Evolutionary conservation across 1,140 invertebrate species (phyloP), one percentile per base, ranked within the genome.

Genomic region (Hycleus phaleratus): DNA sequence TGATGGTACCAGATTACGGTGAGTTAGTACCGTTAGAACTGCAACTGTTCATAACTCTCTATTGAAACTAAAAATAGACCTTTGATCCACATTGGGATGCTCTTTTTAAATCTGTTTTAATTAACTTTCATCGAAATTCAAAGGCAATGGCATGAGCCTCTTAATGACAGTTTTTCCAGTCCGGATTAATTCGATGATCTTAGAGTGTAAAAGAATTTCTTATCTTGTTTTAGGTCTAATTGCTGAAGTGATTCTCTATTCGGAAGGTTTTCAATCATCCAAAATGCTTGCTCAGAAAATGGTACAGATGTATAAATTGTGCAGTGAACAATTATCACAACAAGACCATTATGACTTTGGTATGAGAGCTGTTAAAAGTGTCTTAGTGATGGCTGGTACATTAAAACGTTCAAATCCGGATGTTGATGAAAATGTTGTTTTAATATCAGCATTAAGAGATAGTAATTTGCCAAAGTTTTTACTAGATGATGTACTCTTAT

Each of bases 261-360:
- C 92, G 0, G 91, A 94, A 76, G 92, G 92, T 12, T 95, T 95
- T 67, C 89, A 93, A 68, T 86, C 87, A 3, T 91, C 89, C 2
- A 94, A 91, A 71, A 78, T 81, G 2, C 75, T 96, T 11, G 88
- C 92, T 0, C 82, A 87, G 58, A 95, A 95, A 73, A 95, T 95
- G 86, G 86, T 90, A 0, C 84, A 94, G 68, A 90, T 93, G 85
- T 95, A 95, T 71, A 91, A 92, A 67, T 75, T 96, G 3, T 94
- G 91, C 61, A 92, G 88, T 64, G 91, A 95, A 74, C 92, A 95
- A 73, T 77, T 95, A 0, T 95, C 91, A 1, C 90, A 93, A 61
- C 92, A 95, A 73, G 90, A 93, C 72, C 92, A 95, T 69, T 95
- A 95, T 64, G 93, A 95, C 75, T 95, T 93, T 69, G 91, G 92